A percentile compares a stretch with the other conserved stretches of the same genome.
Evolutionary conservation across 2,888 invertebrate genomes (phyloP).

Genomic region (Sinotaia quadrata): DNA sequence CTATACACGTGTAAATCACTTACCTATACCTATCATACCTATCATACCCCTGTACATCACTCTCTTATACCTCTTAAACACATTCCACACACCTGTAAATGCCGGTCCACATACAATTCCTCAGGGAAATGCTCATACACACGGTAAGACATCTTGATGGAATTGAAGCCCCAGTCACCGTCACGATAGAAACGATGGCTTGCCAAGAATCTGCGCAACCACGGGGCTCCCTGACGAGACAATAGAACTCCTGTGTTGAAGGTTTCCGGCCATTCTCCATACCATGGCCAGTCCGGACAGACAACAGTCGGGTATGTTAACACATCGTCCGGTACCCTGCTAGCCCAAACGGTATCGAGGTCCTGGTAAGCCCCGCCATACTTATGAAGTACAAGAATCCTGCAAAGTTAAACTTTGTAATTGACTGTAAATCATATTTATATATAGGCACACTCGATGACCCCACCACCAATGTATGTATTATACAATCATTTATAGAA

Average conservation of each 20-base stretch:
- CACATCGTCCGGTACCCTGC: slow-evolving; percentile 36
- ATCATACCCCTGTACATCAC: too few species aligned
- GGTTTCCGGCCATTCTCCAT: slow-evolving; percentile 39
- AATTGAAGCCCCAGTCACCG: slow-evolving; percentile 29
- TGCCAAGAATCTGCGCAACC: slow-evolving; percentile 25
- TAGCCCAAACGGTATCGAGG: slow-evolving; percentile 54
- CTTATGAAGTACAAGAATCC: too few species aligned
- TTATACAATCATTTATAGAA: too few species aligned
- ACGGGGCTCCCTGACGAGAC: slow-evolving; percentile 38
- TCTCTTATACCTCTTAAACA: too few species aligned
- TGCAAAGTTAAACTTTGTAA: too few species aligned
- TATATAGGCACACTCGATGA: too few species aligned
- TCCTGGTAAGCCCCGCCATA: slow-evolving; percentile 60
- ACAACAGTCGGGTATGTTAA: slow-evolving; percentile 50
- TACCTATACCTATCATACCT: too few species aligned
- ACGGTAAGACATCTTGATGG: slow-evolving; percentile 27
- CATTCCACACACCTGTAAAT: neutral
- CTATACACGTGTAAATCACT: too few species aligned
- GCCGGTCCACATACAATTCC: neutral
- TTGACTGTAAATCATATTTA: too few species aligned
- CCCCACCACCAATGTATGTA: too few species aligned
- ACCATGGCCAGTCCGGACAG: slow-evolving; percentile 48
- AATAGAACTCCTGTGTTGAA: slow-evolving; percentile 45
- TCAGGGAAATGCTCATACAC: neutral
- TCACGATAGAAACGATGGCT: slow-evolving; percentile 21